Evolutionary conservation across 2,113 vertebrate genomes (phyloP).

Genomic region (Tylochromis polylepis): DNA sequence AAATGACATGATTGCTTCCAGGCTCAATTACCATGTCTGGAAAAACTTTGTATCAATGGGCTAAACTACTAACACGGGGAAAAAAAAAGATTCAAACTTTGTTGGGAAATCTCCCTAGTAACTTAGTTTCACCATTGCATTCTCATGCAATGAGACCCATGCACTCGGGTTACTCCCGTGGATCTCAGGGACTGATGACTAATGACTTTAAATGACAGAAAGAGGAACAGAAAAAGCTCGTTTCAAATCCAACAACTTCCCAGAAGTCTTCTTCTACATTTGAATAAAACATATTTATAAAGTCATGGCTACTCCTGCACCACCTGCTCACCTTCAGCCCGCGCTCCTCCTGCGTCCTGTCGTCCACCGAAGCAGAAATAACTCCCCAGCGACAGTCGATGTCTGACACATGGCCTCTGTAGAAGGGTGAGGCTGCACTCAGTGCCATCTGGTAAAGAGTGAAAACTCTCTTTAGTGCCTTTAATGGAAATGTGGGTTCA

Average conservation of each 20-base stretch:
- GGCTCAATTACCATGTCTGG: background rate
- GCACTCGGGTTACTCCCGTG: background rate
- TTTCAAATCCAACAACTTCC: background rate
- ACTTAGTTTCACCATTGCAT: background rate
- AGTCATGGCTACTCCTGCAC: background rate
- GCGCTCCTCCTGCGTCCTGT: constrained; percentile 90
- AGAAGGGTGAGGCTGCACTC: constrained; percentile 94
- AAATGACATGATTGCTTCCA: background rate
- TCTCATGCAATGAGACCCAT: too few species aligned
- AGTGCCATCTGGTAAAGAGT: constrained; percentile 86
- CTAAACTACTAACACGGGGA: background rate
- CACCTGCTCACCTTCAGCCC: constrained; percentile 82
- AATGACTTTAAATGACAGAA: background rate
- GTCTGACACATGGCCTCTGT: constrained; percentile 93
- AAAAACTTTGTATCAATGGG: background rate
- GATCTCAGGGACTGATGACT: background rate
- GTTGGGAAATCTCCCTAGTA: background rate
- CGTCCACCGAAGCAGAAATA: constrained; percentile 96
- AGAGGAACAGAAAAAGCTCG: background rate
- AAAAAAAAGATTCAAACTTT: background rate
- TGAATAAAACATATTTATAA: background rate
- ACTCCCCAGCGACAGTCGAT: constrained; percentile 98
- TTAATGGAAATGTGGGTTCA: background rate
- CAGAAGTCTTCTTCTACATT: background rate
- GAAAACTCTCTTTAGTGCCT: background rate